Evolutionary conservation across 2,797 vertebrate genomes (phyloP), one percentile per base, ranked within the genome.

Genomic region (Cynodonichthys magdalenae): DNA sequence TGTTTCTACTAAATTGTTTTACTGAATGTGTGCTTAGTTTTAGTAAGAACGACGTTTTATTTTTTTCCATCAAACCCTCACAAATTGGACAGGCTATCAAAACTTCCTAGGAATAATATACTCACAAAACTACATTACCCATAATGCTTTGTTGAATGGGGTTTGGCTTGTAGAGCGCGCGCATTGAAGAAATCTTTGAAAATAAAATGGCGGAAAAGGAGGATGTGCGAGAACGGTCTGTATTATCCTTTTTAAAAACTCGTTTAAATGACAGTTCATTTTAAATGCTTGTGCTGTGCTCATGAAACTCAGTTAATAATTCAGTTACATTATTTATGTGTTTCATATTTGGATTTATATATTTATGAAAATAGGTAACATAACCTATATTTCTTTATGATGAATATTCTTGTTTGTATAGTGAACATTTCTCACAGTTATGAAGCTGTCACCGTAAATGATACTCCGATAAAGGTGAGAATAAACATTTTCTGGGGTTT

Each of bases 131-230:
- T 92, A 82, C 91, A 87, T 81, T 86, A 91, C 92, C 93, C 92
- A 84, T 54, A 24, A 27, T 90, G 62, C 90, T 53, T 39, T 15
- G 29, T 2, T 31, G 5, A 55, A 53, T 19, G 57, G 54, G 61
- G 70, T 17, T 53, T 27, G 77, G 55, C 53, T 29, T 67, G 42
- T 55, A 74, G 66, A 64, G 89, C 90, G 93, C 80, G 82, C 81
- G 82, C 63, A 53, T 34, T 10, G 48, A 47, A 19, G 18, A 60
- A 31, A 79, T 63, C 12, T 42, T 92, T 89, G 79, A 92, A 94
- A 85, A 54, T 69, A 89, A 93, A 92, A 94, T 94, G 93, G 93
- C 92, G 92, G 93, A 92, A 62, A 70, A 62, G 61, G 47, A 71
- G 31, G 45, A 28, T 24, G 71, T 10, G 6, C 34, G 39, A 11